Percentiles rank a stretch among this genome's conserved stretches.
Conservation (phyloP, 2,888 invertebrate species). For the Deilephila elpenor region DNA sequence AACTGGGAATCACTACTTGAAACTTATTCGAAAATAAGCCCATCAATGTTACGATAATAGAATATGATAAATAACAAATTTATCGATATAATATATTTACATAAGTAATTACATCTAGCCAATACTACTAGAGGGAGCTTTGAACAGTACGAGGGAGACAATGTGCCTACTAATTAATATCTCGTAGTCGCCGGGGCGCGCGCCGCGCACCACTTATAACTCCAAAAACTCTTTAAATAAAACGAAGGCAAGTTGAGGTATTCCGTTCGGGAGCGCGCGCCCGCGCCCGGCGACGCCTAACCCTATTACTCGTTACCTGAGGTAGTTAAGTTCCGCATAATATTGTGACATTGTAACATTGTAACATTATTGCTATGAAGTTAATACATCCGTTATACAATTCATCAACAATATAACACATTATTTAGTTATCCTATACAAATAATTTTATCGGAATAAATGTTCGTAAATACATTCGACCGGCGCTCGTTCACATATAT, state of each 20-base stretch:
- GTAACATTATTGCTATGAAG: slow-evolving; percentile 74
- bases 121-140: slow-evolving; percentile 74
- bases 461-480: slow-evolving; percentile 33
- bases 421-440: slow-evolving; percentile 56
- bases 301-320: slow-evolving; percentile 77
- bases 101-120: slow-evolving; percentile 65
- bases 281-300: slow-evolving; percentile 58
- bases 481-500: slow-evolving; percentile 35
- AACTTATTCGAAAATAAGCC: slow-evolving; percentile 80
- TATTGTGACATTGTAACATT: slow-evolving; percentile 68
- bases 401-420: slow-evolving; percentile 74
- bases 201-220: slow-evolving; percentile 38
- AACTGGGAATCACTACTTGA: slow-evolving; percentile 76
- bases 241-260: slow-evolving; percentile 73
- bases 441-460: slow-evolving; percentile 55
- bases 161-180: slow-evolving; percentile 65
- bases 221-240: slow-evolving; percentile 51
- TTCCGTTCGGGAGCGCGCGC: slow-evolving; percentile 42
- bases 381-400: slow-evolving; percentile 72
- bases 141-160: slow-evolving; percentile 72
- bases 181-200: slow-evolving; percentile 32
- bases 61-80: slow-evolving; percentile 82
- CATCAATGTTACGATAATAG: slow-evolving; percentile 77
- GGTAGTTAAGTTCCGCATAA: slow-evolving; percentile 78
- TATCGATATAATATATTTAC: slow-evolving; percentile 77